Percentiles rank a stretch among this genome's conserved stretches.
Evolutionary conservation across 1,140 invertebrate genomes (phyloP).

Genomic region (Calliopsis andreniformis): DNA sequence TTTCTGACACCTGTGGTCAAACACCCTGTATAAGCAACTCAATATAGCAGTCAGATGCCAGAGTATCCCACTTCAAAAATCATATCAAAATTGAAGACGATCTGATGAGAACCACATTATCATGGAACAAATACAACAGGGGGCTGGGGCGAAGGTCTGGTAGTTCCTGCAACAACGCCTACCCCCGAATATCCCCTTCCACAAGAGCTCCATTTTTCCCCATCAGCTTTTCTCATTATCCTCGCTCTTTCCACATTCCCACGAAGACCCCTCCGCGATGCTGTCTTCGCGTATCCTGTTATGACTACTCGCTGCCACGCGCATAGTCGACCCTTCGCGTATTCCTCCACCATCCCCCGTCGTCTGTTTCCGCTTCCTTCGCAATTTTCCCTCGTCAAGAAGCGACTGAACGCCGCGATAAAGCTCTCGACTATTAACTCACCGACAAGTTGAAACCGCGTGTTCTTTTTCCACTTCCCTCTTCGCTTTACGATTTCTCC

Average conservation of each 20-base stretch:
- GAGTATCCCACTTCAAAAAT: too few species aligned
- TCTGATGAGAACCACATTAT: not conserved
- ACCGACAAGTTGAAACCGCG: not conserved
- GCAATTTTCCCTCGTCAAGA: not conserved
- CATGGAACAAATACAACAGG: not conserved
- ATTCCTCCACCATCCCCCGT: too few species aligned
- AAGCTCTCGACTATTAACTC: conserved; percentile 12
- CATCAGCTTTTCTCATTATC: not conserved
- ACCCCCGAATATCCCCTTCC: not conserved
- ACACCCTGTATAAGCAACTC: too few species aligned
- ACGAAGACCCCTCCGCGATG: not conserved
- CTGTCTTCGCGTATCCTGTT: conserved; percentile 1
- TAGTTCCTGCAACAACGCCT: not conserved
- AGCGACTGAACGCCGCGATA: not conserved
- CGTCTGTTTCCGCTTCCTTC: not conserved
- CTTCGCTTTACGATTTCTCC: not conserved
- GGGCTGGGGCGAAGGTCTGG: not conserved
- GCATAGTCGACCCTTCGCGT: not conserved
- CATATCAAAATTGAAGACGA: too few species aligned
- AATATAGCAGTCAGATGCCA: too few species aligned
- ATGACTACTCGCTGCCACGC: conserved; percentile 18
- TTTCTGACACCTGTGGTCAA: too few species aligned
- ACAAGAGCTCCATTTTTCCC: not conserved
- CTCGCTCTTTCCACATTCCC: not conserved
- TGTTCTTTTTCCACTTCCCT: not conserved